Conservation (phyloP, 2,113 vertebrate species). For the Nothoprocta pentlandii region DNA sequence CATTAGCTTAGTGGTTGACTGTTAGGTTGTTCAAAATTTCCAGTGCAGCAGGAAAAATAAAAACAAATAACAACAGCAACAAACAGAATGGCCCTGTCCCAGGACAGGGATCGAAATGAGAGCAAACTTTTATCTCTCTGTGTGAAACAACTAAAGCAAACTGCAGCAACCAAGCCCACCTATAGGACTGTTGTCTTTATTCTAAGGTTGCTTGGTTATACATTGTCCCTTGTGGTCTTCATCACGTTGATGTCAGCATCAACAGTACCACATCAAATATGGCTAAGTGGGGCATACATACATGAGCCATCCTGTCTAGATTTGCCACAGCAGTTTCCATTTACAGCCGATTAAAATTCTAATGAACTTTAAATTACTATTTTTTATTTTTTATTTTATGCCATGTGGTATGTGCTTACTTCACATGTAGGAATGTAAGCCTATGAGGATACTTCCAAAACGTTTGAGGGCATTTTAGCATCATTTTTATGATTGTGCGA, state of each 20-base stretch:
- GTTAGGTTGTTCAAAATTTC: neutral
- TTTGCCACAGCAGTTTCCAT: neutral
- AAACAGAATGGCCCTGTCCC: neutral
- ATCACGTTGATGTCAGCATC: neutral
- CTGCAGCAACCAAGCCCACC: neutral
- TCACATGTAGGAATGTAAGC: neutral
- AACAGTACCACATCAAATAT: neutral
- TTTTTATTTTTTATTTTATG: neutral
- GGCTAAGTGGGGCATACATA: neutral
- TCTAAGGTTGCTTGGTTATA: neutral
- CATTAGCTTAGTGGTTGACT: neutral
- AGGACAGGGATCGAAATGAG: neutral
- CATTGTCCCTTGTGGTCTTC: neutral
- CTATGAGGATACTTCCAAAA: neutral
- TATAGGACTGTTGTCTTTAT: neutral
- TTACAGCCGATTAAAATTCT: neutral
- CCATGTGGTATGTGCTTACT: neutral
- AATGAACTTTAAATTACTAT: neutral
- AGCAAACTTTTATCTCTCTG: neutral
- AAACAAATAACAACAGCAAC: no score
- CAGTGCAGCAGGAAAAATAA: no score
- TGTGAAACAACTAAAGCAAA: neutral
- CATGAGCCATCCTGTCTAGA: no score
- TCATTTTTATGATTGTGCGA: neutral
- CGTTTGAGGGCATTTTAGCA: neutral